Conservation (phyloP, 2,113 vertebrate genomes). For the Dipodomys ordii region DNA sequence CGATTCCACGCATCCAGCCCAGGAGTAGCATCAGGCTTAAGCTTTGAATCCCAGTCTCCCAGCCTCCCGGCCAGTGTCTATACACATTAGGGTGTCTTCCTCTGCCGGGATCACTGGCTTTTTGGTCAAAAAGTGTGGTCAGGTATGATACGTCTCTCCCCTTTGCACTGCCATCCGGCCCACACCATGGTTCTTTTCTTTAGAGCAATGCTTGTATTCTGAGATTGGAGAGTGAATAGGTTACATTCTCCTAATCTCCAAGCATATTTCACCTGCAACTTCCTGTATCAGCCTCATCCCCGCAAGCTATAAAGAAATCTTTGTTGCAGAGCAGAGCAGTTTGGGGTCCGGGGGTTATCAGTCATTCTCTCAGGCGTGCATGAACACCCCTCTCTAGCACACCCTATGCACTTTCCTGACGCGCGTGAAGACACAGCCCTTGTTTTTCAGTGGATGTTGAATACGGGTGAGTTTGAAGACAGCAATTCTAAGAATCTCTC, state of each 20-base stretch:
- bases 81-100: slow-evolving; percentile 46
- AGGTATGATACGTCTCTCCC: background rate
- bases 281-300: background rate
- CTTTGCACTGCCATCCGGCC: background rate
- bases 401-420: slow-evolving; percentile 64
- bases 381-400: background rate
- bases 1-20: background rate
- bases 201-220: background rate
- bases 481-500: slow-evolving; percentile 3
- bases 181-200: background rate
- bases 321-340: background rate
- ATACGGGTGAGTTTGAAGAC: slow-evolving; percentile 31
- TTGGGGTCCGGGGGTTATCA: background rate
- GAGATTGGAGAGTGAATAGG: background rate
- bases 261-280: background rate
- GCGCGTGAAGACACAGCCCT: background rate
- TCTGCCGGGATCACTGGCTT: background rate
- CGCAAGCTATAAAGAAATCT: slow-evolving; percentile 58
- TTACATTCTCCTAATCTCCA: background rate
- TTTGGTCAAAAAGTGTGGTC: background rate
- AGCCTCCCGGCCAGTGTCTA: background rate
- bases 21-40: background rate
- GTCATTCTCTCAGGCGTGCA: background rate
- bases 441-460: background rate
- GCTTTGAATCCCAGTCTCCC: background rate